Conservation (phyloP, 2,888 invertebrate species). For the Rhodophaea formosa region DNA sequence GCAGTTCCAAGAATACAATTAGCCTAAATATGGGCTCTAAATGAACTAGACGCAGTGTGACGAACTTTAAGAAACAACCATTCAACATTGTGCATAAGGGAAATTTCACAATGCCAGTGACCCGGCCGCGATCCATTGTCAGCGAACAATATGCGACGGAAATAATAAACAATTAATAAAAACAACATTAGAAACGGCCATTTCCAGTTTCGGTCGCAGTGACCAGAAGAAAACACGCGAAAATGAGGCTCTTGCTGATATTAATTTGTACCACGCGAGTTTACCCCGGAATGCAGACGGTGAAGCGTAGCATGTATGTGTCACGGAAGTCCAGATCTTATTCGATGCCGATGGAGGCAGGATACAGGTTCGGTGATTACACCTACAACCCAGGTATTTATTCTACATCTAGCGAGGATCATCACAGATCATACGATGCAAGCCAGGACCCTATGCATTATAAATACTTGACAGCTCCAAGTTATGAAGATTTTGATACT, state of each 20-base stretch:
- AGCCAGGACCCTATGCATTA: not conserved
- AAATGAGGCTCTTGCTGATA: constrained; percentile 46
- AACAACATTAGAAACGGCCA: constrained; percentile 48
- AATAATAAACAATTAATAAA: constrained; percentile 64
- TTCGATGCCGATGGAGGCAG: constrained; percentile 36
- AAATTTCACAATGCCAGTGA: constrained; percentile 58
- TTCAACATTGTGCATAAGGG: constrained; percentile 34
- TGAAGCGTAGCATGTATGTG: constrained; percentile 42
- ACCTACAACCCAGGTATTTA: constrained; percentile 34
- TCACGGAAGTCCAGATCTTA: constrained; percentile 45
- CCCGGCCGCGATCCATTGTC: constrained; percentile 52
- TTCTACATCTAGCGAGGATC: not conserved
- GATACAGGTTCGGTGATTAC: constrained; percentile 45
- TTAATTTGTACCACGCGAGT: constrained; percentile 46
- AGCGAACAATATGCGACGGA: constrained; percentile 53
- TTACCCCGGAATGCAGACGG: constrained; percentile 38
- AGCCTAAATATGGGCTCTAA: not conserved
- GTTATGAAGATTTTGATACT: not conserved
- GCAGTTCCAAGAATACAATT: not conserved
- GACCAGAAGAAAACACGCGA: constrained; percentile 44
- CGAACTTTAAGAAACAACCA: constrained; percentile 21
- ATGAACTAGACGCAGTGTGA: constrained; percentile 21
- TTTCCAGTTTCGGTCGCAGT: constrained; percentile 51
- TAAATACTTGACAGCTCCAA: not conserved
- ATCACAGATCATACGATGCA: not conserved